Evolutionary conservation across 2,797 vertebrate species (phyloP), one percentile per base, ranked within the genome.

Genomic region (Fistularia tabacaria): DNA sequence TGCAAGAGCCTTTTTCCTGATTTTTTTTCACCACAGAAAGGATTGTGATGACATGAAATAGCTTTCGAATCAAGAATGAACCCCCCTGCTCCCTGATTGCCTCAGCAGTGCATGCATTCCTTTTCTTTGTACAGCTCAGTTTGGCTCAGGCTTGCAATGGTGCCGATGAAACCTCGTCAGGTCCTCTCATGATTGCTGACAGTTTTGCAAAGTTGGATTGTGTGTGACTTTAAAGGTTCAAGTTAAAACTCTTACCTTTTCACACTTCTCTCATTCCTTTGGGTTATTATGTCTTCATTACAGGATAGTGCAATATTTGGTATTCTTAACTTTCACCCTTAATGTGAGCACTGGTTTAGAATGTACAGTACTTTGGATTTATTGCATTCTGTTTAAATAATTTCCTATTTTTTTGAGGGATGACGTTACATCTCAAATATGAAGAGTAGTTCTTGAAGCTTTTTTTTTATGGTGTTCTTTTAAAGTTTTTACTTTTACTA

Each of bases 171-270:
- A 51, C 54, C 68, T 66, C 39, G 14, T 66, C 63, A 46, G 56
- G 42, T 45, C 62, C 51, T 50, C 39, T 49, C 25, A 10, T 56
- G 61, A 72, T 62, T 64, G 53, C 65, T 75, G 73, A 70, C 64
- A 67, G 52, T 63, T 63, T 66, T 54, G 50, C 63, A 44, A 40
- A 77, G 62, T 63, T 60, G 62, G 45, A 38, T 66, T 10, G 48
- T 51, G 53, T 53, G 37, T 57, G 65, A 62, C 71, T 83, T 79
- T 55, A 73, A 71, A 69, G 53, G 63, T 55, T 70, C 72, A 71
- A 51, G 64, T 66, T 66, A 80, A 73, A 7, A 9, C 39, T 59
- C 25, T 55, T 50, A 40, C 56, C 56, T 69, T 62, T 64, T 69
- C 49, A 38, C 47, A 25, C 8, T 46, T 54, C 39, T 39, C 13